phyloP scores from a whole-genome alignment of 2,888 invertebrate species.

The Odiellus spinosus region DNA sequence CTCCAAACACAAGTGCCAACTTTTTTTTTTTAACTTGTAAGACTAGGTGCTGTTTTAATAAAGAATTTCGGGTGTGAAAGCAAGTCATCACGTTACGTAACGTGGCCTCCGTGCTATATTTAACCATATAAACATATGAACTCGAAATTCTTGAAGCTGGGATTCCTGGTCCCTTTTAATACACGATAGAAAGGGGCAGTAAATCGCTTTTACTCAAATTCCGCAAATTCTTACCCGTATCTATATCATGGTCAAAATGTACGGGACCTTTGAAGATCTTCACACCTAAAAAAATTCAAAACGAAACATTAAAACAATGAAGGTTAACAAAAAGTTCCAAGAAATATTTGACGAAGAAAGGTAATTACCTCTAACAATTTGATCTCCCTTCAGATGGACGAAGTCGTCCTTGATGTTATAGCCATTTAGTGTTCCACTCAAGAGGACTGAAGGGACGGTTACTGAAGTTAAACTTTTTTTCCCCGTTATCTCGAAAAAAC shows the following conservation, averaged over 20 bases:
- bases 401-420: conserved; percentile 9
- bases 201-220: too few relatives aligned
- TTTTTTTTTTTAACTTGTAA: too few relatives aligned
- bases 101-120: too few relatives aligned
- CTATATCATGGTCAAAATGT: conserved; percentile 1
- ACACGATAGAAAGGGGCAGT: too few relatives aligned
- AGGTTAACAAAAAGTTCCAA: too few relatives aligned
- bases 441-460: conserved; percentile 1
- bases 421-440: conserved; percentile 9
- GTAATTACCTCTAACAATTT: conserved; percentile 9
- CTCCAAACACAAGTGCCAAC: too few relatives aligned
- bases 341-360: not conserved
- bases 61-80: too few relatives aligned
- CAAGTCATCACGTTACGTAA: too few relatives aligned
- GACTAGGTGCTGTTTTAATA: too few relatives aligned
- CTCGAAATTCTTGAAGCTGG: too few relatives aligned
- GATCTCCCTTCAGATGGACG: conserved; percentile 8
- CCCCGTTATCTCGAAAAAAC: conserved; percentile 6
- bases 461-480: conserved; percentile 10
- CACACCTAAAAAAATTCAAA: conserved; percentile 4
- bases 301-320: not conserved
- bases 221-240: conserved; percentile 8
- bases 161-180: too few relatives aligned
- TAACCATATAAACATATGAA: too few relatives aligned
- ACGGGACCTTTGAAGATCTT: conserved; percentile 9